These are phyloP conservation scores for Agelastica alni DNA, from an alignment of 2,888 invertebrate genomes.

Conservation along the genomic window DNA sequence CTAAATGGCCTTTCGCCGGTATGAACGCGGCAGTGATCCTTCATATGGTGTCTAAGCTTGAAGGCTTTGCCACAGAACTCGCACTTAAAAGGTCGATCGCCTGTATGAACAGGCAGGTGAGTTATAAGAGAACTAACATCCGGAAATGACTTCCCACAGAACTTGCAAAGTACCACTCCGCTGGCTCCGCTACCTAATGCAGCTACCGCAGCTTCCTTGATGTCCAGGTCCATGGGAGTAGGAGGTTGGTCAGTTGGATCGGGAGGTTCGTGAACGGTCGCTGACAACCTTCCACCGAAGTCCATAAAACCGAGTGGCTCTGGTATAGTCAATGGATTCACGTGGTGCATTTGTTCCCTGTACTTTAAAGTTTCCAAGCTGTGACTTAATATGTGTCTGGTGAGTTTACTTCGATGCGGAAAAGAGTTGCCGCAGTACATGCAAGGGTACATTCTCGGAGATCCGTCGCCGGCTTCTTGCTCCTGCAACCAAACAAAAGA, in stretches of 20 bases:
- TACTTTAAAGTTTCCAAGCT: conserved; percentile 87
- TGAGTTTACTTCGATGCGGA: conserved; percentile 89
- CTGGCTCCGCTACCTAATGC: conserved; percentile 56
- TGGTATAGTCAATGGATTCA: conserved; percentile 57
- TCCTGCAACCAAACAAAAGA: conserved; percentile 88
- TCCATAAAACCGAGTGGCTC: conserved; percentile 51
- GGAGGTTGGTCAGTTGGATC: conserved; percentile 60
- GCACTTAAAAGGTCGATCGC: conserved; percentile 89
- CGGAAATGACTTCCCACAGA: conserved; percentile 90
- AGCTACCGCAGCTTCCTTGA: conserved; percentile 67
- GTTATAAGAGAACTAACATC: conserved; percentile 86
- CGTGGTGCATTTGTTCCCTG: conserved; percentile 67
- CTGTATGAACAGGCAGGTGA: conserved; percentile 87
- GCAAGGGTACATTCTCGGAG: conserved; percentile 70
- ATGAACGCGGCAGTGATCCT: conserved; percentile 91
- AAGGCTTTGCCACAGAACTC: conserved; percentile 94
- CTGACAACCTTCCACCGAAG: conserved; percentile 55
- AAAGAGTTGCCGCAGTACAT: conserved; percentile 89
- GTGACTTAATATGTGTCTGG: conserved; percentile 86
- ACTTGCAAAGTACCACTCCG: conserved; percentile 83
- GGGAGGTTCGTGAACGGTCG: conserved; percentile 54
- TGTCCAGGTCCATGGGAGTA: conserved; percentile 65
- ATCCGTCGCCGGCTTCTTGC: conserved; percentile 53
- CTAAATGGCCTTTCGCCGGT: conserved; percentile 90
- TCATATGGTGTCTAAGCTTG: conserved; percentile 91